phyloP scores from a whole-genome alignment of 2,797 vertebrate genomes.

The Notolepis coatsorum region DNA sequence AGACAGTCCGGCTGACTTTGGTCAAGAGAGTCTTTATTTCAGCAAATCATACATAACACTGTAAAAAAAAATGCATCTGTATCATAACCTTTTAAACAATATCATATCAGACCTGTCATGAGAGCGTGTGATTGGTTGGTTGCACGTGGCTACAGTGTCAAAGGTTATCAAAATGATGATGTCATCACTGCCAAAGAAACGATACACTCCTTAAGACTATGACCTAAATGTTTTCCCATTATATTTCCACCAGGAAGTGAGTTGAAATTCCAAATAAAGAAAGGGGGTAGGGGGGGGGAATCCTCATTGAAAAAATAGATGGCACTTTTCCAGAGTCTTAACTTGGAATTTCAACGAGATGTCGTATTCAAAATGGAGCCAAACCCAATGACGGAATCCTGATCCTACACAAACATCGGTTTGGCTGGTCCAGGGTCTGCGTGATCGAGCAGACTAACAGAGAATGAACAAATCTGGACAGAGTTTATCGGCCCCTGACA shows the following conservation, averaged over 20 bases:
- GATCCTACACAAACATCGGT: constrained; percentile 37
- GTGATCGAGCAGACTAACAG: constrained; percentile 34
- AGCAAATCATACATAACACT: constrained; percentile 96
- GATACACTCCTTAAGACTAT: constrained; percentile 44
- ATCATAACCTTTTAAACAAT: constrained; percentile 84
- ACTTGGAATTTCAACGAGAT: constrained; percentile 59
- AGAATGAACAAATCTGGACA: constrained; percentile 55
- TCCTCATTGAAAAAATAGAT: constrained; percentile 31
- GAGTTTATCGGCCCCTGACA: constrained; percentile 34
- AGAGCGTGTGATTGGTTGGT: constrained; percentile 79
- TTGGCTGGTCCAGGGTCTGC: constrained; percentile 50
- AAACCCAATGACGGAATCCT: constrained; percentile 23
- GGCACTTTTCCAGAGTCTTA: constrained; percentile 68
- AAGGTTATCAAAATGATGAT: constrained; percentile 70
- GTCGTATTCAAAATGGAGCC: constrained; percentile 51
- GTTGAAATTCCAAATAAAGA: constrained; percentile 60
- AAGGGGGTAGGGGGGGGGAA: constrained; percentile 16
- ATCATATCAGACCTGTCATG: constrained; percentile 75
- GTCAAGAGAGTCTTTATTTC: constrained; percentile 97
- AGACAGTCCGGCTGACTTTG: constrained; percentile 67
- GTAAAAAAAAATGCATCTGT: constrained; percentile 88
- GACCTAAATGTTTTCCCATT: constrained; percentile 55
- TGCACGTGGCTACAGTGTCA: constrained; percentile 74
- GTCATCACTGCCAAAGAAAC: constrained; percentile 67
- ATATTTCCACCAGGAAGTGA: constrained; percentile 18